Conservation (phyloP, 1,140 invertebrate species). For the Chionoecetes opilio region DNA sequence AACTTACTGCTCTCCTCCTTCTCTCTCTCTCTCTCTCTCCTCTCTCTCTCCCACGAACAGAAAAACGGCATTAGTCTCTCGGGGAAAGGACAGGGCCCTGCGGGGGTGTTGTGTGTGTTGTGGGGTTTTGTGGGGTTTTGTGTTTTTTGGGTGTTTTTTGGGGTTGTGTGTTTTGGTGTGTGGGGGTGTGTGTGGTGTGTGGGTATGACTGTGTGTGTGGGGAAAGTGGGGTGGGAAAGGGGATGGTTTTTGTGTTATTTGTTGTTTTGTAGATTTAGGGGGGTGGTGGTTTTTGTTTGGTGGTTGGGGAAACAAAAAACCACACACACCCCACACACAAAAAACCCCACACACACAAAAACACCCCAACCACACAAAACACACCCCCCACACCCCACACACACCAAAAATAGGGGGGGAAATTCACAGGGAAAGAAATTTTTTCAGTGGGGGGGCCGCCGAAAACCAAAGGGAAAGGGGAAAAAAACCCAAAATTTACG, state of each 20-base stretch:
- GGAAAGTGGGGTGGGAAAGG: neutral
- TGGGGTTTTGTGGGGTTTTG: neutral
- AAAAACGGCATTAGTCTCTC: neutral
- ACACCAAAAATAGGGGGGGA: too few relatives aligned
- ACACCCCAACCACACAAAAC: neutral
- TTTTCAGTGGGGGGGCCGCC: constrained; percentile 12
- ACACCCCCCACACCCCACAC: too few relatives aligned
- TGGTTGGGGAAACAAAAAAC: neutral
- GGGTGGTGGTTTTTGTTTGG: too few relatives aligned
- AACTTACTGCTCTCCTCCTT: too few relatives aligned
- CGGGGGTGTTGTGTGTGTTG: neutral
- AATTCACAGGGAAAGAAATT: neutral
- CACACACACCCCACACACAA: neutral
- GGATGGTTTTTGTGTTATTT: neutral
- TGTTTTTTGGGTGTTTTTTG: neutral
- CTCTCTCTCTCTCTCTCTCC: too few relatives aligned
- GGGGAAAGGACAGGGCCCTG: neutral
- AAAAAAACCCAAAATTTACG: too few relatives aligned
- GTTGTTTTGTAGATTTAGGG: too few relatives aligned
- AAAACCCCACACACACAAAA: neutral
- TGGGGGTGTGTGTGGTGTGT: neutral
- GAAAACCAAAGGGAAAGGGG: neutral
- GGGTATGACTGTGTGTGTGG: neutral
- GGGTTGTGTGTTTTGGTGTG: neutral
- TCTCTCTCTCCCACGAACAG: too few relatives aligned